These are phyloP conservation scores for Drosophila nebulosa DNA, from an alignment of 1,140 invertebrate genomes.

Conservation along the genomic window DNA sequence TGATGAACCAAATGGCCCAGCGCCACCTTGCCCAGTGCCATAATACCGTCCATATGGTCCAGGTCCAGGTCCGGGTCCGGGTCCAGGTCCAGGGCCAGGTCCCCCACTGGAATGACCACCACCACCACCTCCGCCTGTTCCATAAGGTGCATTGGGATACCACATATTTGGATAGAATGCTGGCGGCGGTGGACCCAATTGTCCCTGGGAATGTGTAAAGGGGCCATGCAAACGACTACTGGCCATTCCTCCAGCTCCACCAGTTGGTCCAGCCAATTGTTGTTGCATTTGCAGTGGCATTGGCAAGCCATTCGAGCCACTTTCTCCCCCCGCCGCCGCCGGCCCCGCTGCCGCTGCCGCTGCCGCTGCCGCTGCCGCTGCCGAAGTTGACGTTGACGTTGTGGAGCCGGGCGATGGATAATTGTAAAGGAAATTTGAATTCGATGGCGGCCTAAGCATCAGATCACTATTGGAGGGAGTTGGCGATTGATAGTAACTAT, in stretches of 20 bases:
- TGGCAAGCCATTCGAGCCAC: neutral
- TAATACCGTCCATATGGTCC: constrained; percentile 24
- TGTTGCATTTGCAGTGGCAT: neutral
- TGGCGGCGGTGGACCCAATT: constrained; percentile 17
- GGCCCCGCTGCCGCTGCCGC: neutral
- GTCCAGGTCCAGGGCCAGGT: too few relatives aligned
- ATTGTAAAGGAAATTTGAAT: constrained; percentile 48
- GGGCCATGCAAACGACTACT: constrained; percentile 24
- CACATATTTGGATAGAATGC: constrained; percentile 73
- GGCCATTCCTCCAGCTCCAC: neutral
- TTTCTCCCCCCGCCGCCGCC: neutral
- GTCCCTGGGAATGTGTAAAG: constrained; percentile 57
- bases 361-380: neutral
- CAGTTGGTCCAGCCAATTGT: neutral
- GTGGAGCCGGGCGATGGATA: constrained; percentile 45
- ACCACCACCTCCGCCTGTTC: constrained; percentile 11
- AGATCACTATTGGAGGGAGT: constrained; percentile 57
- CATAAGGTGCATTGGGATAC: constrained; percentile 72
- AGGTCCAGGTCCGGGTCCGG: too few relatives aligned
- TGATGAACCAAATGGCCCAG: neutral
- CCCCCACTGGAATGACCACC: neutral
- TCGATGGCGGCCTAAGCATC: constrained; percentile 63
- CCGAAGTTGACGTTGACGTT: neutral
- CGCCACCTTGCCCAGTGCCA: neutral
- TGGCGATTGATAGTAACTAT: constrained; percentile 60